Conservation (phyloP, 2,113 vertebrate genomes). For the Dromas ardeola region DNA sequence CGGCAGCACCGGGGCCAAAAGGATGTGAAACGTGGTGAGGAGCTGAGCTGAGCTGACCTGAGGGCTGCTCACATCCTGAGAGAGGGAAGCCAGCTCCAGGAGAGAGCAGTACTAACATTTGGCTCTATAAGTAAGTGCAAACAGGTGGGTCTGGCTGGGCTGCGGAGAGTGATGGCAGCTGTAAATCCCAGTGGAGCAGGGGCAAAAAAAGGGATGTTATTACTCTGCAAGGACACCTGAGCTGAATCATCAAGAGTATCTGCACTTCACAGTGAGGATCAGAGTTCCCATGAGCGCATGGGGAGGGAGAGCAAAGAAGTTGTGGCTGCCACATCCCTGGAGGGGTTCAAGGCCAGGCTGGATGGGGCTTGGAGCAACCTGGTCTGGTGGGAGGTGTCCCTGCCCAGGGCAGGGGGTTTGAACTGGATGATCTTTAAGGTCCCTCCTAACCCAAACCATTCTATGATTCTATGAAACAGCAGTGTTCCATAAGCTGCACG, state of each 20-base stretch:
- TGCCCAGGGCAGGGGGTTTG: too few relatives aligned
- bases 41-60: background rate
- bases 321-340: too few relatives aligned
- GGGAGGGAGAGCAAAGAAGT: background rate
- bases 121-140: background rate
- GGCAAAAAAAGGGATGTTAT: background rate
- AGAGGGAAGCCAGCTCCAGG: background rate
- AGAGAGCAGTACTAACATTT: accelerated
- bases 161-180: background rate
- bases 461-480: background rate
- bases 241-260: background rate
- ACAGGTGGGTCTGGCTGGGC: background rate
- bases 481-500: background rate
- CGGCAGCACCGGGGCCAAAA: background rate
- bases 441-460: too few relatives aligned
- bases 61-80: background rate
- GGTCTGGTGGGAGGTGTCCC: too few relatives aligned
- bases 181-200: background rate
- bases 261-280: background rate
- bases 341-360: too few relatives aligned
- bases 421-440: too few relatives aligned
- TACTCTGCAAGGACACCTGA: background rate
- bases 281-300: accelerated
- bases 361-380: too few relatives aligned
- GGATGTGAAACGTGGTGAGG: background rate